Base-by-base conservation (phyloP, 2,888 invertebrate genomes). In the Euclidia mi region DNA sequence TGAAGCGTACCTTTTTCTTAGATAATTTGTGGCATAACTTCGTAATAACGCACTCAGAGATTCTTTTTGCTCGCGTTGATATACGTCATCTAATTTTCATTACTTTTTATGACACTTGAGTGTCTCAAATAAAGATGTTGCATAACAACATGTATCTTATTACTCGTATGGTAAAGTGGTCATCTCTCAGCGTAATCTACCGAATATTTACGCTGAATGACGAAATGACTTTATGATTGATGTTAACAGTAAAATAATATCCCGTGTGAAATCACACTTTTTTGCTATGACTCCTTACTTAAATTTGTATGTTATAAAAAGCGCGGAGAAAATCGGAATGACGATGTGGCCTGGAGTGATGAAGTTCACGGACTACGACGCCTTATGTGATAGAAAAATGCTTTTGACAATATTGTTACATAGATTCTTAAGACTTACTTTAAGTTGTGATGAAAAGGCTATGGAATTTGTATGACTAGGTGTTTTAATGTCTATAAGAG, bases 161-260 rank as follows among this genome's bases (percentile, higher is more conserved):
- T 55, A 15, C 37, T 4, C 37, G 9, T 57, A 31, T 50, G 20
- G 59, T 52, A 51, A 63, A 63, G 56, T 58, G 56, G 34, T 4
- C n/a, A 31, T 14, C 14, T 34, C 12, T 31, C 25, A 12, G 25
- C 7, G 65, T 41, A 56, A 63, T 73, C 57, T 58, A 41, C 53
- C 53, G 50, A 70, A 70, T 72, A 59, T 63, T 63, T 42, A 64
- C 14, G 52, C 56, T 46, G 44, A n/a, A n/a, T n/a, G n/a, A n/a
- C n/a, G n/a, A 77, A 70, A 77, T 60, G 49, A 71, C 61, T 75
- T 77, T 77, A 64, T 67, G 67, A 75, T 77, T 74, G 68, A 35
- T 51, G 67, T 42, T 68, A 71, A 64, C 65, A 65, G 62, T 63
- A 59, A 68, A 65, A 65, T 75, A 63, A 71, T 71, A 11, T 56